These are phyloP conservation scores for Urocynchramus pylzowi DNA, from an alignment of 2,113 vertebrate genomes.

Conservation along the genomic window DNA sequence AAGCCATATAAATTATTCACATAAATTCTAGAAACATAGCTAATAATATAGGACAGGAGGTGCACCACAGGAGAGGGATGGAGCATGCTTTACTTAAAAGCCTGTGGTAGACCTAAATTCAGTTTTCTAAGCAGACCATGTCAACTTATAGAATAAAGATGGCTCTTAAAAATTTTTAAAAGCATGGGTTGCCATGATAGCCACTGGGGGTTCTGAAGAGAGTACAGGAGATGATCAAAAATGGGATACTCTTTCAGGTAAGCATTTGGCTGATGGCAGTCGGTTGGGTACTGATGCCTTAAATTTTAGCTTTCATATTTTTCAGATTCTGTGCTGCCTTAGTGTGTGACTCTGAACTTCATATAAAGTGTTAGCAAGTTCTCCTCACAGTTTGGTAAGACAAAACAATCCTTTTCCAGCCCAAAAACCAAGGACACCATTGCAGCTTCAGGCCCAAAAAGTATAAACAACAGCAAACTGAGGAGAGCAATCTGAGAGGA, in stretches of 20 bases:
- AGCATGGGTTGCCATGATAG: neutral
- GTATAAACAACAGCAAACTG: neutral
- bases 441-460: neutral
- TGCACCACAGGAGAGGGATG: neutral
- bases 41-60: conserved; percentile 13
- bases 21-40: neutral
- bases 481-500: neutral
- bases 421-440: neutral
- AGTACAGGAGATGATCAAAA: neutral
- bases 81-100: neutral
- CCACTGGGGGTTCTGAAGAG: neutral
- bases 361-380: neutral
- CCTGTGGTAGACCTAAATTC: neutral
- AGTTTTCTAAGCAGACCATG: neutral
- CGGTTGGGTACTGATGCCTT: neutral
- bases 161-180: neutral
- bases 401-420: neutral
- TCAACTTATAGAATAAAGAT: neutral
- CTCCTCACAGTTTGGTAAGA: neutral
- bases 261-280: neutral
- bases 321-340: neutral
- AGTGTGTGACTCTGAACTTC: neutral
- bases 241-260: neutral
- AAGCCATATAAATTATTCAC: conserved; percentile 24
- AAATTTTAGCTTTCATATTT: neutral